These are phyloP conservation scores for Chaetogeoica ovagalla DNA, from an alignment of 2,888 invertebrate genomes.

Conservation along the genomic window DNA sequence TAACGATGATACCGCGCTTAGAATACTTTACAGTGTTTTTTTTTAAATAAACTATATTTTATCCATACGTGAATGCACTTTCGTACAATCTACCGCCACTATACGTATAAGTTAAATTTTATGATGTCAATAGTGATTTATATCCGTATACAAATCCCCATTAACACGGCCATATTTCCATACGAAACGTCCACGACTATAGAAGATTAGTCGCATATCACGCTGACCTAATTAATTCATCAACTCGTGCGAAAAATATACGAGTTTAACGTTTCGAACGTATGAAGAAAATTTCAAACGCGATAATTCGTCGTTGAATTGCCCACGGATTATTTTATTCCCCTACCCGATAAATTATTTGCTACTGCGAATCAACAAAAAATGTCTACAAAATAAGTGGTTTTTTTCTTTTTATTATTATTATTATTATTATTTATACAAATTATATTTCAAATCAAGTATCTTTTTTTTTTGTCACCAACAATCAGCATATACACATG, in stretches of 20 bases:
- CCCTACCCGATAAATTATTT: too few relatives aligned
- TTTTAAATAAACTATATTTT: not conserved
- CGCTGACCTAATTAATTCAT: conserved; percentile 13
- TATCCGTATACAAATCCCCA: not conserved
- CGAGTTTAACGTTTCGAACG: too few relatives aligned
- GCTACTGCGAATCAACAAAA: not conserved
- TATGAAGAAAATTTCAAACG: too few relatives aligned
- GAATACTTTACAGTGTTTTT: not conserved
- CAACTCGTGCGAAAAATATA: not conserved
- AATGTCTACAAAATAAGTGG: not conserved
- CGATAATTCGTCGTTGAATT: too few relatives aligned
- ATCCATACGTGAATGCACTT: not conserved
- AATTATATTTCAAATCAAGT: too few relatives aligned
- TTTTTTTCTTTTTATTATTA: too few relatives aligned
- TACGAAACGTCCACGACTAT: not conserved
- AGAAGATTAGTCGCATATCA: not conserved
- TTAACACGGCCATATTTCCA: conserved; percentile 3
- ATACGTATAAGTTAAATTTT: too few relatives aligned
- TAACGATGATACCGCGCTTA: not conserved
- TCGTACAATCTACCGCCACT: not conserved
- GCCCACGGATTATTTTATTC: too few relatives aligned
- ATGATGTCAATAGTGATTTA: too few relatives aligned
- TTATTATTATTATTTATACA: too few relatives aligned
- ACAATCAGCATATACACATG: too few relatives aligned
- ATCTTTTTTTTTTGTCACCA: too few relatives aligned